Percentiles rank a stretch among this genome's conserved stretches.
Evolutionary conservation across 2,113 vertebrate species (phyloP).

Genomic region (Spea bombifrons): DNA sequence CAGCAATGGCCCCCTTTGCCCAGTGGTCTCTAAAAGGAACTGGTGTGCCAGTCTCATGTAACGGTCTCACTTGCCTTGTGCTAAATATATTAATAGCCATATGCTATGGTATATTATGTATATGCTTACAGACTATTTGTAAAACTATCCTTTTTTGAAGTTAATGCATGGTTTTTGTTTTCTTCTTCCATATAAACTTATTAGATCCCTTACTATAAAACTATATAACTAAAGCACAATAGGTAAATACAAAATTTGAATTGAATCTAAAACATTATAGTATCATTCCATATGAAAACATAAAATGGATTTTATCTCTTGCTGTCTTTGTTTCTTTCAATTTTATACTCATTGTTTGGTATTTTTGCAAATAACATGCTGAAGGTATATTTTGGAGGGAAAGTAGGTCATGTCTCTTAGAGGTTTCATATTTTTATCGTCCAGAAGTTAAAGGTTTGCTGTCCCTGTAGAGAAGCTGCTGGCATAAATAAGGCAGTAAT

Average conservation of each 20-base stretch:
- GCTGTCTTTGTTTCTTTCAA: slow-evolving; percentile 53
- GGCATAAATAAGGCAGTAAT: slow-evolving; percentile 77
- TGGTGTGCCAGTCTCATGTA: too few relatives aligned
- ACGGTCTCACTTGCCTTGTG: too few relatives aligned
- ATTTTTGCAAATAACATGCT: slow-evolving; percentile 63
- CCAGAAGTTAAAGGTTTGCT: slow-evolving; percentile 67
- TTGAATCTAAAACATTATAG: background rate
- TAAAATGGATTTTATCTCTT: background rate
- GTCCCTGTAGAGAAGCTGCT: slow-evolving; percentile 66
- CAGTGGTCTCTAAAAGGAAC: too few relatives aligned
- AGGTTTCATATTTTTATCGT: slow-evolving; percentile 68
- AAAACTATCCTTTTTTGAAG: too few relatives aligned
- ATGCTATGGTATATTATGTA: too few relatives aligned
- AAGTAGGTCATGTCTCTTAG: slow-evolving; percentile 68
- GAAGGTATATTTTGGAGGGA: slow-evolving; percentile 67
- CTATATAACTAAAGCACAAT: background rate
- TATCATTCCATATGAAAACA: background rate
- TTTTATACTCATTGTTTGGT: slow-evolving; percentile 69
- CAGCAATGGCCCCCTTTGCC: too few relatives aligned
- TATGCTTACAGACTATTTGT: too few relatives aligned
- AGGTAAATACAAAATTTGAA: slow-evolving; percentile 1
- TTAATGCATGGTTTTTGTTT: background rate
- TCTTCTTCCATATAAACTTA: background rate
- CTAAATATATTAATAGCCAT: too few relatives aligned
- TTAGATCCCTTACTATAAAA: too few relatives aligned